Conservation (phyloP, 2,888 invertebrate genomes). For the Bugula neritina region DNA sequence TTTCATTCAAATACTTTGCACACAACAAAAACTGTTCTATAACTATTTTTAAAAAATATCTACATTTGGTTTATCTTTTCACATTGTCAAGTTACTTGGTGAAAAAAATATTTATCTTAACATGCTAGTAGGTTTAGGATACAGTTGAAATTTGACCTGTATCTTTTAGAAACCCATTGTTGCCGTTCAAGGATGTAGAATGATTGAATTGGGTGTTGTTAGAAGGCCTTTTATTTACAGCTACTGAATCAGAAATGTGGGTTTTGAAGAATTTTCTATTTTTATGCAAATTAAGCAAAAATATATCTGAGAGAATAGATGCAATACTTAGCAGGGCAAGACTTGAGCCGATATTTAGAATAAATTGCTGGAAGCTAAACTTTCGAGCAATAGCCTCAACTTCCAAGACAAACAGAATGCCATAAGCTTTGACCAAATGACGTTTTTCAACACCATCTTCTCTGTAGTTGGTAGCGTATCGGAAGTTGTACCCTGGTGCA, state of each 20-base stretch:
- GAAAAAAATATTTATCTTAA: too few relatives aligned
- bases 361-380: slow-evolving; percentile 29
- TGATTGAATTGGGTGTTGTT: neutral
- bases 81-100: too few relatives aligned
- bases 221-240: neutral
- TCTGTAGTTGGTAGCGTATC: neutral
- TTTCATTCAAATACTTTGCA: too few relatives aligned
- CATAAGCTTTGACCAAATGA: slow-evolving; percentile 23
- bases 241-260: slow-evolving; percentile 26
- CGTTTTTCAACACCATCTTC: slow-evolving; percentile 3
- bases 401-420: neutral
- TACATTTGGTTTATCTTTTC: too few relatives aligned
- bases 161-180: neutral
- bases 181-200: neutral
- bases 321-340: slow-evolving; percentile 31
- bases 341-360: slow-evolving; percentile 31
- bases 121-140: too few relatives aligned
- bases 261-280: slow-evolving; percentile 29
- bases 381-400: slow-evolving; percentile 28
- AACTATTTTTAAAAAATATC: too few relatives aligned
- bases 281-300: slow-evolving; percentile 29
- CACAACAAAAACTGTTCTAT: too few relatives aligned
- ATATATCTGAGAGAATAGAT: slow-evolving; percentile 30
- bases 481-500: slow-evolving; percentile 27
- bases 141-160: neutral